Conservation (phyloP, 1,140 invertebrate genomes). For the Bathynomus jamesi region DNA sequence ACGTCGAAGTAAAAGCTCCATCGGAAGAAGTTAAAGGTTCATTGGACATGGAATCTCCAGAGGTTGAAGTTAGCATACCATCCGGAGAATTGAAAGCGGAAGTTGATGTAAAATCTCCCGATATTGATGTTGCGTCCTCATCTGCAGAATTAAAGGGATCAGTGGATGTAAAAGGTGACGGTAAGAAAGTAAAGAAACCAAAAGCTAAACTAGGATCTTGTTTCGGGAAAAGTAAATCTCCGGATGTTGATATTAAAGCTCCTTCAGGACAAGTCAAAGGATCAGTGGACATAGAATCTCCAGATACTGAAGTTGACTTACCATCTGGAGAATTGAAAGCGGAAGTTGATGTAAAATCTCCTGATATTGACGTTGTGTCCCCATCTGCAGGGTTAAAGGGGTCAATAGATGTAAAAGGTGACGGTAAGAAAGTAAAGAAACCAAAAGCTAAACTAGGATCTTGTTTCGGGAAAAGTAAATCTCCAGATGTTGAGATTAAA, state of each 20-base stretch:
- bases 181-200: background rate
- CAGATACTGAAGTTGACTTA: constrained; percentile 3
- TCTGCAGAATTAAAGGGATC: background rate
- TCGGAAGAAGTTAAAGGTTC: constrained; percentile 10
- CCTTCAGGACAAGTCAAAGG: background rate
- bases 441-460: too few species aligned
- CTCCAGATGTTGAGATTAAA: constrained; percentile 7
- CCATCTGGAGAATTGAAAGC: background rate
- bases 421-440: too few species aligned
- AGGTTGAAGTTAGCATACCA: background rate
- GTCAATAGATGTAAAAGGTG: too few species aligned
- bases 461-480: too few species aligned
- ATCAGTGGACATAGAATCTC: constrained; percentile 10
- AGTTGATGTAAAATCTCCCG: background rate
- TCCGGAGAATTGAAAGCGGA: constrained; percentile 7
- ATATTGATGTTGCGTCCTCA: constrained; percentile 3
- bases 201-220: constrained; percentile 14
- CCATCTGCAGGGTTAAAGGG: too few species aligned
- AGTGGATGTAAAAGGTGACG: constrained; percentile 7
- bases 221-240: constrained; percentile 9
- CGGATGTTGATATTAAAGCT: background rate
- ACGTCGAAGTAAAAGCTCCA: constrained; percentile 5
- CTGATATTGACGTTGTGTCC: too few species aligned
- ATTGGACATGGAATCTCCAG: background rate
- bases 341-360: too few species aligned